A percentile compares a stretch with the other conserved stretches of the same genome.
phyloP scores from a whole-genome alignment of 1,140 invertebrate species.

The Leptonema lineaticorne region DNA sequence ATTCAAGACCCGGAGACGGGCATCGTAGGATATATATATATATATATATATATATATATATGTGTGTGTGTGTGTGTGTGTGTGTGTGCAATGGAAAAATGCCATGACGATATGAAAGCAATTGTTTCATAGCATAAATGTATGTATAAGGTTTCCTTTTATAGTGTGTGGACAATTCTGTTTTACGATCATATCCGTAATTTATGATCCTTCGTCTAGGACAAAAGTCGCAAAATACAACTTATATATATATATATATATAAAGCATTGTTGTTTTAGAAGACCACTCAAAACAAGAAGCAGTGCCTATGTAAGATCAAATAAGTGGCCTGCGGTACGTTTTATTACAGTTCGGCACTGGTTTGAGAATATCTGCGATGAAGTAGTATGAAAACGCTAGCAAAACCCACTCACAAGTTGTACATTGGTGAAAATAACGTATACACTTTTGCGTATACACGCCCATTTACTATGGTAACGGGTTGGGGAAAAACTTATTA shows the following conservation, averaged over 20 bases:
- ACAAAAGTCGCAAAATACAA: background rate
- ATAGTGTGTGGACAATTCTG: constrained; percentile 1
- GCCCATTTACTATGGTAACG: background rate
- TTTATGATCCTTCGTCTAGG: constrained; percentile 2
- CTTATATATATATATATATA: too few relatives aligned
- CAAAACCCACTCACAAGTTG: too few relatives aligned
- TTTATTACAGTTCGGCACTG: constrained; percentile 25
- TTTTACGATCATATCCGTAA: constrained; percentile 14
- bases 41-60: too few relatives aligned
- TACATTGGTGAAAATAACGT: too few relatives aligned
- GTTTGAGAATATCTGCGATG: constrained; percentile 2
- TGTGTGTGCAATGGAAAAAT: too few relatives aligned
- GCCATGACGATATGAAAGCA: background rate
- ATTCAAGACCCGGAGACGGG: too few relatives aligned
- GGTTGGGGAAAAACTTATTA: constrained; percentile 27
- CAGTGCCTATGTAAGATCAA: background rate
- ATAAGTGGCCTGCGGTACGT: constrained; percentile 4
- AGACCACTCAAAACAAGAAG: constrained; percentile 18
- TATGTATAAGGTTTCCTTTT: background rate
- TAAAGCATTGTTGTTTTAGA: constrained; percentile 17
- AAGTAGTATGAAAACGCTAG: background rate
- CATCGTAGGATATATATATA: too few relatives aligned
- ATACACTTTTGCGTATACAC: too few relatives aligned
- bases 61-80: background rate
- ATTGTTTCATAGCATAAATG: background rate